phyloP scores from a whole-genome alignment of 2,797 vertebrate genomes.

The Neoniphon sammara region DNA sequence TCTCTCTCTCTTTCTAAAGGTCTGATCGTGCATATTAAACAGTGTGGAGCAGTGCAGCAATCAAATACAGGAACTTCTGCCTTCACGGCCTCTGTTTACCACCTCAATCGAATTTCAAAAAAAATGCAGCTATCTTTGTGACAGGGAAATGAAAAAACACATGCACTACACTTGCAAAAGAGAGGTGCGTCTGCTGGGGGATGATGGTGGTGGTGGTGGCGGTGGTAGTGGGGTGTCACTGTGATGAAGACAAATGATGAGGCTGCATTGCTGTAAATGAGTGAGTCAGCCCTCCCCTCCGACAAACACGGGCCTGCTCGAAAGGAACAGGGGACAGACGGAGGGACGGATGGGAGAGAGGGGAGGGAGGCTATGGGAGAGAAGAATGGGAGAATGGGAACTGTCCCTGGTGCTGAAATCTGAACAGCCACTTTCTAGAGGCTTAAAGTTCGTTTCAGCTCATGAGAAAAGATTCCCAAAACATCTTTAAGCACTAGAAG shows the following conservation, averaged over 20 bases:
- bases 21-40: slow-evolving; percentile 75
- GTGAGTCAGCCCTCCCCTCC: slow-evolving; percentile 75
- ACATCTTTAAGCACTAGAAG: neutral
- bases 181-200: slow-evolving; percentile 15
- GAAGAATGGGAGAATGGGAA: slow-evolving; percentile 51
- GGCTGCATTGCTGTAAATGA: slow-evolving; percentile 78
- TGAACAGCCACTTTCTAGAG: slow-evolving; percentile 46
- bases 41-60: slow-evolving; percentile 60
- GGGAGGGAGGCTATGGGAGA: slow-evolving; percentile 2
- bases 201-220: neutral
- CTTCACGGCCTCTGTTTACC: neutral
- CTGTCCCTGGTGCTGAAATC: slow-evolving; percentile 81
- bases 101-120: neutral
- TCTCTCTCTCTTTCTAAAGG: slow-evolving; percentile 56
- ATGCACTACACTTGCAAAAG: neutral
- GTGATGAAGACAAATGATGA: slow-evolving; percentile 77
- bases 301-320: slow-evolving; percentile 50
- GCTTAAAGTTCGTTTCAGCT: slow-evolving; percentile 42
- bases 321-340: slow-evolving; percentile 17
- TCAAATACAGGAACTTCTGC: slow-evolving; percentile 49
- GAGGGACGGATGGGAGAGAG: slow-evolving; percentile 2
- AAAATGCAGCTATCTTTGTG: neutral
- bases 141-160: neutral
- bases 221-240: slow-evolving; percentile 50
- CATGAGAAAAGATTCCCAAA: neutral